Percentiles rank a stretch among this genome's conserved stretches.
Evolutionary conservation across 2,113 vertebrate species (phyloP).

Genomic region (Indri indri): DNA sequence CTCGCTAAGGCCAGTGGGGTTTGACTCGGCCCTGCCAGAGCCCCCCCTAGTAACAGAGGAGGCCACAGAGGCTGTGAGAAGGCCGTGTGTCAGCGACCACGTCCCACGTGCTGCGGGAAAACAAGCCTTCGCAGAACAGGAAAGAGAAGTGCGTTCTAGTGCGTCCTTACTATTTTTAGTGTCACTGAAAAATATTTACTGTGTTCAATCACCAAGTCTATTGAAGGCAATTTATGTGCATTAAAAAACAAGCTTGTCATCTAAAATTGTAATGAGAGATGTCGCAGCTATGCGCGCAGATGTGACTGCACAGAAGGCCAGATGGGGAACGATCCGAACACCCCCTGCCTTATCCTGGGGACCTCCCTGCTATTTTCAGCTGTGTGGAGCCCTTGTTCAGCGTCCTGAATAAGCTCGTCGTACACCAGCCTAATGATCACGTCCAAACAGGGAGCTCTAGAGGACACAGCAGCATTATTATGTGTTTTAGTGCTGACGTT

Average conservation of each 20-base stretch:
- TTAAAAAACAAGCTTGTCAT: conserved; percentile 61
- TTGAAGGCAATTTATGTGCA: conserved; percentile 61
- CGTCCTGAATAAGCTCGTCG: neutral
- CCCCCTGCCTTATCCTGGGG: neutral
- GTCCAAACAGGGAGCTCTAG: neutral
- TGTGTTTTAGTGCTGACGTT: neutral
- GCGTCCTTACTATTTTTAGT: conserved; percentile 55
- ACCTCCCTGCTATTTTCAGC: neutral
- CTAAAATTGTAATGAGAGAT: conserved; percentile 65
- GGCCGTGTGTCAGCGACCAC: neutral
- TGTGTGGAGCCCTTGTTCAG: neutral
- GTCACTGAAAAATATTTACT: conserved; percentile 68
- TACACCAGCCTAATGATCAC: neutral
- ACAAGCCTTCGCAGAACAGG: neutral
- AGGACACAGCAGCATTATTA: neutral
- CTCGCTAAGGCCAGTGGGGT: neutral
- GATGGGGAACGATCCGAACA: conserved; percentile 26
- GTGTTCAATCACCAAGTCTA: conserved; percentile 59
- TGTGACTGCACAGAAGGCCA: conserved; percentile 49
- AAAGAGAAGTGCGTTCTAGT: neutral
- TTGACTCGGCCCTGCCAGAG: neutral
- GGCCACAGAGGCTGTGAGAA: neutral
- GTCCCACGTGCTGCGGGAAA: neutral
- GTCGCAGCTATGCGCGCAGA: conserved; percentile 45
- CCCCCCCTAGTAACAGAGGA: neutral